Evolutionary conservation across 2,113 vertebrate species (phyloP), one percentile per base, ranked within the genome.

Genomic region (Cebus imitator): DNA sequence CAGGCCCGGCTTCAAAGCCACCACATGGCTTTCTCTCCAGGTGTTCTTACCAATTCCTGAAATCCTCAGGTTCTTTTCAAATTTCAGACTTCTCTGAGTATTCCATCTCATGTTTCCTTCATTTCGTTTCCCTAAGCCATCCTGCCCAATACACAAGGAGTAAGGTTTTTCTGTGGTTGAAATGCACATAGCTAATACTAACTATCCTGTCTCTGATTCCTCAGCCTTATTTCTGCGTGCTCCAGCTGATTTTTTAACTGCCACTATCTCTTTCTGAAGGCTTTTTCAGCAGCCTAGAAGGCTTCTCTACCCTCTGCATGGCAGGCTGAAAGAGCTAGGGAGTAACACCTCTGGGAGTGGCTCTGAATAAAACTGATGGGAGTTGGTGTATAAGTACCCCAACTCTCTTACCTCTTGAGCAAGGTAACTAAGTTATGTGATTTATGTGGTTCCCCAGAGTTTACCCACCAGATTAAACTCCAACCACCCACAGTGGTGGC

Each of bases 51-150:
- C 17, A 27, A n/a, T 32, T 87, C 50, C 64, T 57, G 37, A 91
- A 76, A 73, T 92, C 37, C 82, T 93, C 27, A 84, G 89, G 80
- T 90, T 95, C 18, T 48, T 70, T 66, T 92, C 23, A 89, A 55
- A 84, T 84, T 92, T 94, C 58, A 96, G 48, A 64, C 7, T 91
- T 92, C 14, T 48, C 20, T 86, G 30, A 68, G 25, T 80, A 55
- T 92, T 92, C 50, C 55, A 79, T 73, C 25, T 35, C 32, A 43
- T 82, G 50, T 92, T 11, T 79, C 30, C 57, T 93, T 93, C 17
- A 80, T 87, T 57, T 91, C n/a, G 23, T 87, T 43, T 92, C n/a
- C 48, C 27, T 73, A 82, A 87, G 7, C 85, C 87, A 66, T 23
- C 32, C 23, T 90, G 6, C 57, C 18, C 30, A 58, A 3, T 93